Evolutionary conservation across 2,888 invertebrate species (phyloP).

Genomic region (Vanessa cardui): DNA sequence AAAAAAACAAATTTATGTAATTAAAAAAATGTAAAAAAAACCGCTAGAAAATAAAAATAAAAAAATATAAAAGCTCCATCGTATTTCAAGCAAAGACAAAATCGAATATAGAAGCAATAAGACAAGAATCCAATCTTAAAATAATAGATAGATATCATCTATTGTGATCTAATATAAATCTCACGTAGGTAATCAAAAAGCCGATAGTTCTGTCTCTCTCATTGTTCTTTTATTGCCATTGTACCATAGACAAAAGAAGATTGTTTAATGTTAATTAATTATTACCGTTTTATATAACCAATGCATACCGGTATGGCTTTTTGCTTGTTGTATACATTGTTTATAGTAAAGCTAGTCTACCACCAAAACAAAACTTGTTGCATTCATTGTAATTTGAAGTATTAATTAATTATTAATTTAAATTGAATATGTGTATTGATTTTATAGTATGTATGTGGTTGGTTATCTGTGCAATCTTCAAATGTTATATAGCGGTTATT

Average conservation of each 20-base stretch:
- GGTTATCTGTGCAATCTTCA: too few species aligned
- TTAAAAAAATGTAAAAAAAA: too few species aligned
- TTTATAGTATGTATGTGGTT: too few species aligned
- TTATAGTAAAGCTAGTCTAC: background rate
- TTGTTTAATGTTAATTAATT: conserved; percentile 24
- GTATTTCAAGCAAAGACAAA: background rate
- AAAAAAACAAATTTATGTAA: too few species aligned
- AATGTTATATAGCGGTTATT: too few species aligned
- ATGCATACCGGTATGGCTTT: conserved; percentile 8
- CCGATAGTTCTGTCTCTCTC: conserved; percentile 16
- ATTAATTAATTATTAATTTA: too few species aligned
- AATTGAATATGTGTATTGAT: too few species aligned
- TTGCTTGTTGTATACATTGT: background rate
- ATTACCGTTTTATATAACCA: conserved; percentile 12
- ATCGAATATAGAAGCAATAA: background rate
- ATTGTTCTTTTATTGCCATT: conserved; percentile 25
- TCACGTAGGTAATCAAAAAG: conserved; percentile 29
- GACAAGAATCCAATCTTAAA: background rate
- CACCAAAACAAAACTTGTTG: background rate
- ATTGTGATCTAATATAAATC: conserved; percentile 16
- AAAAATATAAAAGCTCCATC: too few species aligned
- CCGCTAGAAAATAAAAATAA: too few species aligned
- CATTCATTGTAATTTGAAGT: background rate
- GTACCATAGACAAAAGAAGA: conserved; percentile 19
- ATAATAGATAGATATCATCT: conserved; percentile 11